Evolutionary conservation across 1,140 invertebrate genomes (phyloP), one percentile per base, ranked within the genome.

Genomic region (Aporrectodea caliginosa): DNA sequence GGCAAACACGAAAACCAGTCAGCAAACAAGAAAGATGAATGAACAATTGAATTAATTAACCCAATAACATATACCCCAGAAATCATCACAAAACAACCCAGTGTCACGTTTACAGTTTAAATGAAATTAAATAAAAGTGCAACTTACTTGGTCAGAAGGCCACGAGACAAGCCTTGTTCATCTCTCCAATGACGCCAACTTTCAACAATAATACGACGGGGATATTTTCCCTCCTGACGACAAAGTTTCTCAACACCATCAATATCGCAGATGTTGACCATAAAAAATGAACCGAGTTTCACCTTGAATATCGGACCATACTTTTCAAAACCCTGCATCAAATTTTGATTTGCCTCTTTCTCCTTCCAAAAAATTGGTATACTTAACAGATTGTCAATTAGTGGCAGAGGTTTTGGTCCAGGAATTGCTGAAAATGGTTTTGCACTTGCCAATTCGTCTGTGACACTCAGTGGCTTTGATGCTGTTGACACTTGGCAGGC

Each of bases 341-440:
- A 30, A n/a, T 58, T 35, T 14, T 35, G 22, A 27, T 35, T 14
- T 29, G 2, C 75, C 30, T 30, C 16, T 58, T 77, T 77, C 22
- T 30, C 34, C 1, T 1, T 77, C 0, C 30, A 12, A 77, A 77
- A 69, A 69, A 77, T 33, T 1, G 75, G 75, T 30, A 77, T 2
- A 16, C 27, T n/a, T n/a, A 30, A 77, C 27, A 58, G 0, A 43
- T 32, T 77, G 75, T 35, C 75, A n/a, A 77, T n/a, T 1, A 77
- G 22, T 16, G 75, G 75, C 27, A 77, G 34, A 22, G 2, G 22
- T 31, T 30, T 30, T 1, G 75, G 75, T 30, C 75, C 58, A n/a
- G 75, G 58, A 30, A 77, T 31, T 27, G 31, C 35, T 2, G 75
- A 77, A 43, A 77, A 77, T 14, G 75, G 75, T 69, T 77, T 77